Conservation (phyloP, 2,888 invertebrate species). For the Craniophora ligustri region DNA sequence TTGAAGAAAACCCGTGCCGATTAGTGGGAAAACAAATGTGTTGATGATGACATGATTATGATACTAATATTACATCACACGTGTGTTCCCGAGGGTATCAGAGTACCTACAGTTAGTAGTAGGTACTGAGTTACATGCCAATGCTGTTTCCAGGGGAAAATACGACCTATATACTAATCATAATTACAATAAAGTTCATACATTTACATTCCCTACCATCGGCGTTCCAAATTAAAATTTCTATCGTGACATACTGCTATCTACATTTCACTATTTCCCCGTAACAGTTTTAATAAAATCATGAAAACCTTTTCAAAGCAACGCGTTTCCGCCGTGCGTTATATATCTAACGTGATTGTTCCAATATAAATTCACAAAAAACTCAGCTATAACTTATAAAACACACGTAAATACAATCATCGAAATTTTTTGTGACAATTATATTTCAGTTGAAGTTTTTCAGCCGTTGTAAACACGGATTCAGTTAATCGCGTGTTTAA, state of each 20-base stretch:
- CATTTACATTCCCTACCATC: no score
- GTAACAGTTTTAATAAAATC: conserved; percentile 1
- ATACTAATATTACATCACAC: no score
- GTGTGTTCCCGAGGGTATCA: no score
- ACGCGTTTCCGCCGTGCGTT: background rate
- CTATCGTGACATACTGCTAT: background rate
- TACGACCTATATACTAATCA: no score
- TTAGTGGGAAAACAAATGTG: no score
- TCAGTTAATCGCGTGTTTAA: conserved; percentile 29
- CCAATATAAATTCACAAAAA: conserved; percentile 12
- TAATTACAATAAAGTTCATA: no score
- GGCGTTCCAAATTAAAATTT: no score
- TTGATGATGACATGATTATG: no score
- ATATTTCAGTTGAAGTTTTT: conserved; percentile 7
- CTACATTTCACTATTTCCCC: background rate
- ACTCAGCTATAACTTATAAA: conserved; percentile 17
- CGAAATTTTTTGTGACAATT: conserved; percentile 20
- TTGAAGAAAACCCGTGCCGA: no score
- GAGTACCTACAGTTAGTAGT: no score
- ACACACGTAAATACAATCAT: conserved; percentile 15
- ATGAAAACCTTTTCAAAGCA: background rate
- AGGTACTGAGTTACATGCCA: no score
- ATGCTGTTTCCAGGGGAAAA: no score
- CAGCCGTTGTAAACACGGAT: conserved; percentile 4
- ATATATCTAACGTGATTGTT: background rate